Base-by-base conservation (phyloP, 2,888 invertebrate species). In the Entomobrya proxima region DNA sequence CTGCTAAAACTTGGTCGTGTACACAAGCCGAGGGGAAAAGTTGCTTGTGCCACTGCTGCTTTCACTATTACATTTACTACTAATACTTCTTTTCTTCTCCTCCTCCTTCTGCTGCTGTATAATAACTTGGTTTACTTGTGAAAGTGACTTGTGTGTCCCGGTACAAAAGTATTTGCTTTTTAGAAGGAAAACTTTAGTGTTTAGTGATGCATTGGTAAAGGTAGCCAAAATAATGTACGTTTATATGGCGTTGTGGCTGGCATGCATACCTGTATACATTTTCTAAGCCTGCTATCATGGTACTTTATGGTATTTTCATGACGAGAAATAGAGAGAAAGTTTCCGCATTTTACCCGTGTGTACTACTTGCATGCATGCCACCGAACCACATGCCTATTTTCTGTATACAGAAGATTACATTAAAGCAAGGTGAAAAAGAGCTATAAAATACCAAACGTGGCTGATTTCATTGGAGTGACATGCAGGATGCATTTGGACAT, bases 291-390 rank as follows among this genome's bases (percentile, higher is more conserved):
- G 24, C 24, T 21, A 37, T 37, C 15, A 67, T 11, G n/a, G 67
- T 40, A 40, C 40, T 67, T 67, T 67, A 67, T 40, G 61, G 40
- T 40, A 67, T 67, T 67, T 67, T 67, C 67, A 37, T 24, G 67
- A 40, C n/a, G n/a, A n/a, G n/a, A n/a, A n/a, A n/a, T n/a, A n/a
- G 24, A 40, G 40, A 40, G 7, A 55, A 15, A 40, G 40, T 67
- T 67, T 67, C 24, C 40, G 67, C 67, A 67, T 67, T 24, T 61
- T 61, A 27, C 58, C 30, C 21, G 37, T 64, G 64, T 18, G 18
- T 37, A 18, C 21, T 24, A 18, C n/a, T n/a, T n/a, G n/a, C 67
- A 67, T 40, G 24, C 67, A 11, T 18, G 67, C 24, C 21, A 67
- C 2, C n/a, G 2, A 32, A 27, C n/a, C 61, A 58, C 67, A 37